Evolutionary conservation across 1,140 invertebrate genomes (phyloP).

Genomic region (Pachypsylla venusta): DNA sequence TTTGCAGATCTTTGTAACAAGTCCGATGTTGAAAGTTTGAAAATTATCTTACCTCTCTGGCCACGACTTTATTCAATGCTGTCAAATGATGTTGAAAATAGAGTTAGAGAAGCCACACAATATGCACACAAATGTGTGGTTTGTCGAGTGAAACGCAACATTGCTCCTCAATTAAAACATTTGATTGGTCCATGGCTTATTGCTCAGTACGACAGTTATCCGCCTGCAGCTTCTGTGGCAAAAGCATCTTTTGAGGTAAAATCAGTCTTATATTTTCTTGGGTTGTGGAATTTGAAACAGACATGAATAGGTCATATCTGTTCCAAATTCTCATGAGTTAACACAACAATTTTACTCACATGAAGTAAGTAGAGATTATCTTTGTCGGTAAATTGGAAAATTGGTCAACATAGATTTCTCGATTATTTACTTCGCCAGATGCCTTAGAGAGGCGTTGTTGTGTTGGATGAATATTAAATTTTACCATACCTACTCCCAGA

Average conservation of each 20-base stretch:
- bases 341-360: too few relatives aligned
- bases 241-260: conserved; percentile 46
- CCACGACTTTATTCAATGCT: conserved; percentile 55
- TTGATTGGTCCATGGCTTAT: conserved; percentile 59
- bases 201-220: conserved; percentile 64
- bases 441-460: too few relatives aligned
- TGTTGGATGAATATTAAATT: too few relatives aligned
- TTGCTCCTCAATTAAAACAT: conserved; percentile 61
- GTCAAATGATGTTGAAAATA: conserved; percentile 56
- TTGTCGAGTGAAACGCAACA: conserved; percentile 46
- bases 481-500: too few relatives aligned
- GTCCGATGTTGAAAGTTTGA: conserved; percentile 41
- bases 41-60: conserved; percentile 58
- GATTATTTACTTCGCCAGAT: too few relatives aligned
- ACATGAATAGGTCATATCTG: too few relatives aligned
- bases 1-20: conserved; percentile 48
- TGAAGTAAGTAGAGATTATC: too few relatives aligned
- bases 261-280: too few relatives aligned
- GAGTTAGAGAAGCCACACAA: conserved; percentile 58
- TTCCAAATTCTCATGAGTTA: too few relatives aligned
- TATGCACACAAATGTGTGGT: conserved; percentile 50
- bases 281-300: too few relatives aligned
- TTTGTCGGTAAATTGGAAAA: too few relatives aligned
- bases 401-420: too few relatives aligned
- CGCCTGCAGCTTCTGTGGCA: conserved; percentile 59